These are phyloP conservation scores for Lepus oiostolus DNA, from an alignment of 2,797 vertebrate genomes.

Conservation along the genomic window DNA sequence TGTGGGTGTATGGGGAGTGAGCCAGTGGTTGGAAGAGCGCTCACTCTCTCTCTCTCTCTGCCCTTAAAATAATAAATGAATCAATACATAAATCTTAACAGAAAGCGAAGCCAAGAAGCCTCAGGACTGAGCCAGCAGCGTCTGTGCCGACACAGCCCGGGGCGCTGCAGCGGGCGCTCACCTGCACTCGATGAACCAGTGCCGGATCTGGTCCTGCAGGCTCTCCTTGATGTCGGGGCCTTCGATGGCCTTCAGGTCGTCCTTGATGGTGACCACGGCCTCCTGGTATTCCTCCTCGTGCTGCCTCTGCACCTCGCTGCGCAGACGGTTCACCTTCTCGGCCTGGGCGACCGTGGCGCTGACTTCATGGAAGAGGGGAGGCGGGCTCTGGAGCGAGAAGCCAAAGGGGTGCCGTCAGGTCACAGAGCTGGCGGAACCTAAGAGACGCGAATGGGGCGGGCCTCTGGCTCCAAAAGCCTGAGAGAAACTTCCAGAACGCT, in stretches of 20 bases:
- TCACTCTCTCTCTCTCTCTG: too few species aligned
- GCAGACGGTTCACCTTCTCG: conserved; percentile 74
- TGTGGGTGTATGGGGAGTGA: too few species aligned
- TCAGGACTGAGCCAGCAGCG: too few species aligned
- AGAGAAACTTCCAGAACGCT: background rate
- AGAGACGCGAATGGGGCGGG: rapidly evolving
- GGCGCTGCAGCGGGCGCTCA: conserved; percentile 72
- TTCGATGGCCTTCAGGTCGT: conserved; percentile 87
- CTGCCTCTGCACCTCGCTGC: conserved; percentile 84
- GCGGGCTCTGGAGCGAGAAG: conserved; percentile 85
- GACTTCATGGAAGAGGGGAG: conserved; percentile 82
- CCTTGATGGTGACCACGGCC: conserved; percentile 87
- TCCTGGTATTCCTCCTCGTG: conserved; percentile 86
- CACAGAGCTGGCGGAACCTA: background rate
- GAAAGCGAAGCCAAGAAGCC: too few species aligned
- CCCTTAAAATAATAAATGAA: too few species aligned
- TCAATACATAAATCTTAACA: too few species aligned
- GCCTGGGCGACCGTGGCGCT: conserved; percentile 71
- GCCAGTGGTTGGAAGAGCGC: too few species aligned
- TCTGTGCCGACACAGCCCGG: too few species aligned
- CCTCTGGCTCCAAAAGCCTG: background rate
- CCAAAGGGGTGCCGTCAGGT: background rate
- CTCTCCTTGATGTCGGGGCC: conserved; percentile 89
- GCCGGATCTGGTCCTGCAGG: conserved; percentile 91
- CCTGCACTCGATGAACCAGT: conserved; percentile 94